A percentile compares a stretch with the other conserved stretches of the same genome.
Evolutionary conservation across 2,797 vertebrate genomes (phyloP).

Genomic region (Sebastes kiyomatsui): DNA sequence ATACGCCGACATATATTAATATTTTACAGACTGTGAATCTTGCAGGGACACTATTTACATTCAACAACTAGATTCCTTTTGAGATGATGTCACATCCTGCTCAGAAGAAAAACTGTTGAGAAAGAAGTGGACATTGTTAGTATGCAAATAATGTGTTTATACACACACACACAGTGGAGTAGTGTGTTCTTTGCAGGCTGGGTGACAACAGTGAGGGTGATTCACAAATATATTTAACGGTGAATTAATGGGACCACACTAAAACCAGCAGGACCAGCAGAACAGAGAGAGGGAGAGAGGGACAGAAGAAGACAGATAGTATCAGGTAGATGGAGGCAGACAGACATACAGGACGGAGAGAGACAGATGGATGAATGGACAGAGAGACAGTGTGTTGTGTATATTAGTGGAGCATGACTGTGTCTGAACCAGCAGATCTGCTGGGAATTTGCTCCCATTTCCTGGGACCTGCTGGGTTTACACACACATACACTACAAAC

Average conservation of each 20-base stretch:
- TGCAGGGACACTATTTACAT: no score
- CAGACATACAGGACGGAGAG: background rate
- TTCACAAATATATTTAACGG: background rate
- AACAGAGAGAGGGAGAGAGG: background rate
- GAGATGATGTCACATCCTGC: no score
- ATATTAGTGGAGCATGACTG: slow-evolving; percentile 27
- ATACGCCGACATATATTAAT: no score
- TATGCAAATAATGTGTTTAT: background rate
- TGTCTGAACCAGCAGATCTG: slow-evolving; percentile 72
- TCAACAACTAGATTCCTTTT: no score
- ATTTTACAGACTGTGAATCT: no score
- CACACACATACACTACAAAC: background rate
- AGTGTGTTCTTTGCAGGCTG: background rate
- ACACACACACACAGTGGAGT: background rate
- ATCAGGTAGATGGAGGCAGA: background rate
- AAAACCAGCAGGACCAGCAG: slow-evolving; percentile 23
- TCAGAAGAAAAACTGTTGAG: no score
- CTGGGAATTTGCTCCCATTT: slow-evolving; percentile 79
- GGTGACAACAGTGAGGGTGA: background rate
- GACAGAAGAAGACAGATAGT: background rate
- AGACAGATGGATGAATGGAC: slow-evolving; percentile 46
- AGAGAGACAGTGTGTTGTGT: slow-evolving; percentile 13
- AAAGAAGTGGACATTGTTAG: no score
- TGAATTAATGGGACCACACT: background rate
- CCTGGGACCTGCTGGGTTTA: slow-evolving; percentile 71